phyloP scores from a whole-genome alignment of 2,113 vertebrate species.

The Lepisosteus oculatus region DNA sequence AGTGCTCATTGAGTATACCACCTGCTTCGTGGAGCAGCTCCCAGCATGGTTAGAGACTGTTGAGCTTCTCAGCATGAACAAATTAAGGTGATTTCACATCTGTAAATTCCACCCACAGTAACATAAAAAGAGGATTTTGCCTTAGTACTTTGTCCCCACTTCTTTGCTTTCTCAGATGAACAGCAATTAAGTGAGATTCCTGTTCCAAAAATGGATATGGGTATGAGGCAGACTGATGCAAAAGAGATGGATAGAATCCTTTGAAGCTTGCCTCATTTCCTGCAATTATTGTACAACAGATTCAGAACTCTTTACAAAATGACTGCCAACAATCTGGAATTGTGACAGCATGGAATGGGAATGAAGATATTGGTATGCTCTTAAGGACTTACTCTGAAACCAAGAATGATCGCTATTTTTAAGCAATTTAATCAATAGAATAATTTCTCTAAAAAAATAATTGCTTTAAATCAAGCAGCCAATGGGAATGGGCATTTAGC shows the following conservation, averaged over 20 bases:
- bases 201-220: neutral
- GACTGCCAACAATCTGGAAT: conserved; percentile 1
- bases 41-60: conserved; percentile 1
- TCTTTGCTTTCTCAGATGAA: neutral
- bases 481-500: neutral
- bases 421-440: conserved; percentile 1
- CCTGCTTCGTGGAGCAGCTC: conserved; percentile 9
- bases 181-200: conserved; percentile 8
- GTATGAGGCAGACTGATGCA: neutral
- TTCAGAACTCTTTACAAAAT: neutral
- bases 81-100: conserved; percentile 14
- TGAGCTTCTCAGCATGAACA: conserved; percentile 10
- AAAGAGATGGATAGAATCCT: neutral
- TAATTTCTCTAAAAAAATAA: conserved; percentile 7
- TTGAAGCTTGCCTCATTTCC: conserved; percentile 8
- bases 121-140: neutral
- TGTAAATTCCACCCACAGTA: neutral
- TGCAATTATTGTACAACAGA: neutral
- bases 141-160: neutral
- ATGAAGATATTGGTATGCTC: neutral
- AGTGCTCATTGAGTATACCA: conserved; percentile 5
- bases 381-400: neutral
- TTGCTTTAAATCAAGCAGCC: neutral
- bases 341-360: neutral
- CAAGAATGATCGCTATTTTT: neutral